Evolutionary conservation across 2,113 vertebrate species (phyloP).

Genomic region (Hippocampus guttulatus): DNA sequence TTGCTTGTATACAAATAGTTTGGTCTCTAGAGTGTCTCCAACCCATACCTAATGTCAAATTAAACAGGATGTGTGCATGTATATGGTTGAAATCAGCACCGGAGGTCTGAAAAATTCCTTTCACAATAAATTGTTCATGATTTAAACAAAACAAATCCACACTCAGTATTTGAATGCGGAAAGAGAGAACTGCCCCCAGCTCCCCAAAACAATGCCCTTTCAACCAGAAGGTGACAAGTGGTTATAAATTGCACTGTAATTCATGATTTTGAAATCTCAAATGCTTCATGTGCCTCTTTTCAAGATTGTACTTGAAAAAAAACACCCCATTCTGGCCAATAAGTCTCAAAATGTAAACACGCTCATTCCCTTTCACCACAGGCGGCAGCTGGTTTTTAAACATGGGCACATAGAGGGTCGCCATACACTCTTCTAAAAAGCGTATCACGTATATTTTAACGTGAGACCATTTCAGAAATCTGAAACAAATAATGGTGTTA

Average conservation of each 20-base stretch:
- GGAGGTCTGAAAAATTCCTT: neutral
- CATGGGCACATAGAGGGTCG: neutral
- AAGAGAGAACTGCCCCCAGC: no score
- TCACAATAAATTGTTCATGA: neutral
- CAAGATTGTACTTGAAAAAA: neutral
- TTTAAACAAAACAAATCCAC: neutral
- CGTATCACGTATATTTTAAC: neutral
- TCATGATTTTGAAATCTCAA: no score
- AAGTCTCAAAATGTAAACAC: constrained; percentile 1
- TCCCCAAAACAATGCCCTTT: neutral
- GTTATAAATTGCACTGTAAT: neutral
- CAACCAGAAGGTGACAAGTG: neutral
- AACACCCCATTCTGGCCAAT: constrained; percentile 27
- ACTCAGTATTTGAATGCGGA: neutral
- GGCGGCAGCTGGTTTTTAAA: neutral
- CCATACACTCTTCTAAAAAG: neutral
- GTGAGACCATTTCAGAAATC: neutral
- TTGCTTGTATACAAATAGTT: neutral
- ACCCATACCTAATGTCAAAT: neutral
- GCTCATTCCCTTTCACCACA: neutral
- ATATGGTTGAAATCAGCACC: no score
- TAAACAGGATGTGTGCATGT: neutral
- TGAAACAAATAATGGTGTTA: neutral
- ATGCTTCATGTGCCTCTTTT: neutral
- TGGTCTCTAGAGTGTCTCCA: neutral